phyloP scores from a whole-genome alignment of 2,888 invertebrate genomes.

The Abscondita cerata region DNA sequence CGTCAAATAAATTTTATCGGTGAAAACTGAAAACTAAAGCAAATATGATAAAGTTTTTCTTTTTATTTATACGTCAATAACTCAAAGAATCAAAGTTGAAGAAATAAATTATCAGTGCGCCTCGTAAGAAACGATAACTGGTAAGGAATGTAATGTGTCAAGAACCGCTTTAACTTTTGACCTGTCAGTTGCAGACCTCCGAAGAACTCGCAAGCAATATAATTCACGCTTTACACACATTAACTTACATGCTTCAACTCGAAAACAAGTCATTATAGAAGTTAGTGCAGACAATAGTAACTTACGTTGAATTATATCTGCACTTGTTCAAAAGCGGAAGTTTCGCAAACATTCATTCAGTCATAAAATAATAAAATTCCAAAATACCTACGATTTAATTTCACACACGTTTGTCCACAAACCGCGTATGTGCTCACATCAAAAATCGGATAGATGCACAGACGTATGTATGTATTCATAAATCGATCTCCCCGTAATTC shows the following conservation, averaged over 20 bases:
- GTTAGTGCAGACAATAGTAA: slow-evolving; percentile 51
- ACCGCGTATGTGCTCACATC: too few species aligned
- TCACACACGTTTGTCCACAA: too few species aligned
- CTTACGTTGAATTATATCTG: slow-evolving; percentile 43
- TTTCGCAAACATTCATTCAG: slow-evolving; percentile 24
- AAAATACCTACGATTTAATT: neutral
- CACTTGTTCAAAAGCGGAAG: slow-evolving; percentile 17
- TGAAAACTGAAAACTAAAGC: neutral
- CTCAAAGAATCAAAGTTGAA: slow-evolving; percentile 6
- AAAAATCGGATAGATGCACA: too few species aligned
- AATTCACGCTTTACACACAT: slow-evolving; percentile 37
- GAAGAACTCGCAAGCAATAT: slow-evolving; percentile 35
- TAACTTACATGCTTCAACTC: slow-evolving; percentile 36
- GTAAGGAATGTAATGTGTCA: slow-evolving; percentile 31
- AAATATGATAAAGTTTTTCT: neutral
- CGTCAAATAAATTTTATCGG: neutral
- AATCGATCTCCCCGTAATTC: too few species aligned
- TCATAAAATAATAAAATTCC: slow-evolving; percentile 25
- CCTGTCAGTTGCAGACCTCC: slow-evolving; percentile 33
- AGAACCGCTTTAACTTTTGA: slow-evolving; percentile 34
- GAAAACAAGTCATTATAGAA: slow-evolving; percentile 52
- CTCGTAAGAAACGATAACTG: slow-evolving; percentile 19
- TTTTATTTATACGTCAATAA: neutral
- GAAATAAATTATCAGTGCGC: slow-evolving; percentile 19
- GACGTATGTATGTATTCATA: too few species aligned